Evolutionary conservation across 2,888 invertebrate species (phyloP).

Genomic region (Crossocerus cetratus): DNA sequence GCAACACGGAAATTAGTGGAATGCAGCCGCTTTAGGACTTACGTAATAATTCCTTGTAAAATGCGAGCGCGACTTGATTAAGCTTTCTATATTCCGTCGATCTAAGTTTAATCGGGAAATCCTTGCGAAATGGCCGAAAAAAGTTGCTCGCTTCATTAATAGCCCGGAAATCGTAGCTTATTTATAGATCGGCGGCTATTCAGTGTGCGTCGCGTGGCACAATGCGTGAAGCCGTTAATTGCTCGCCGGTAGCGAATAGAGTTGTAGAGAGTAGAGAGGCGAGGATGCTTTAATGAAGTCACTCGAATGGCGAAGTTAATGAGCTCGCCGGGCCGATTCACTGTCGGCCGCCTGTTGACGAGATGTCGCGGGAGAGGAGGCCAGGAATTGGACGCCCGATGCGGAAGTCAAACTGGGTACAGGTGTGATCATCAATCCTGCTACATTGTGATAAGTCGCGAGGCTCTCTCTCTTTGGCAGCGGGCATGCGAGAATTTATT

Average conservation of each 20-base stretch:
- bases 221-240: no score
- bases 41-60: conserved; percentile 28
- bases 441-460: conserved; percentile 39
- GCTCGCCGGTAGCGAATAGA: no score
- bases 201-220: no score
- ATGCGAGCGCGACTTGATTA: conserved; percentile 32
- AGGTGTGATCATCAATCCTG: conserved; percentile 46
- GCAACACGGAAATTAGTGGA: conserved; percentile 35
- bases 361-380: conserved; percentile 10
- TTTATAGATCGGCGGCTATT: no score
- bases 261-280: not conserved
- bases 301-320: not conserved
- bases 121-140: not conserved
- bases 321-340: not conserved
- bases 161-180: no score
- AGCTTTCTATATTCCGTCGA: conserved; percentile 13
- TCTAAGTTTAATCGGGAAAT: conserved; percentile 31
- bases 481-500: conserved; percentile 28
- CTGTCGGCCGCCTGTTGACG: not conserved
- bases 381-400: conserved; percentile 31
- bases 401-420: conserved; percentile 37
- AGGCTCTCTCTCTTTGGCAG: conserved; percentile 40
- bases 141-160: not conserved
- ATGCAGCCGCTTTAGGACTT: conserved; percentile 21
- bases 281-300: not conserved